Percentiles rank a stretch among this genome's conserved stretches.
Evolutionary conservation across 1,140 invertebrate species (phyloP).

Genomic region (Nymphalis io): DNA sequence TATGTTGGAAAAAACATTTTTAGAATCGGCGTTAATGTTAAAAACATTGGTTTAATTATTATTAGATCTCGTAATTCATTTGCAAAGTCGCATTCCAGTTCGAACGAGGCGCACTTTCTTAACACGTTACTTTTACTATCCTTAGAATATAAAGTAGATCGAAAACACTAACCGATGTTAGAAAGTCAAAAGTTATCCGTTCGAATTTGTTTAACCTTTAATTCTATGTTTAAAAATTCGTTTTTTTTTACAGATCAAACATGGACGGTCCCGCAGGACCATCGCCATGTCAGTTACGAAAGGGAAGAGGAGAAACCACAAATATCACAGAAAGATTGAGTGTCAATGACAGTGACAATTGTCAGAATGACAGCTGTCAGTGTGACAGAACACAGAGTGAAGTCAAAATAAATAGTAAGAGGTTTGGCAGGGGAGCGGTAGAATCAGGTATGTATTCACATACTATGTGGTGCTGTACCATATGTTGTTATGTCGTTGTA

Average conservation of each 20-base stretch:
- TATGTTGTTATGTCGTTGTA: no score
- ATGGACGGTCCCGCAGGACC: constrained; percentile 71
- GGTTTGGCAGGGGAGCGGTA: constrained; percentile 68
- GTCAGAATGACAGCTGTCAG: constrained; percentile 42
- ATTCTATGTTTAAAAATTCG: constrained; percentile 4
- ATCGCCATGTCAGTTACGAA: constrained; percentile 44
- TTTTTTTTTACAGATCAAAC: constrained; percentile 33
- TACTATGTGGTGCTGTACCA: no score
- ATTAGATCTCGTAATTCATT: no score
- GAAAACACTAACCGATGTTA: not conserved
- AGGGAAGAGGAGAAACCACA: constrained; percentile 20
- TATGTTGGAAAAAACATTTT: no score
- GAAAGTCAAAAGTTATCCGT: not conserved
- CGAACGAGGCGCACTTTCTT: not conserved
- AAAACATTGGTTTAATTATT: no score
- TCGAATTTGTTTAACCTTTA: no score
- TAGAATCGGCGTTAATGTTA: no score
- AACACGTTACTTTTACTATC: not conserved
- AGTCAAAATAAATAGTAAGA: constrained; percentile 65
- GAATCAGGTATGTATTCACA: constrained; percentile 65
- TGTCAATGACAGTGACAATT: constrained; percentile 38
- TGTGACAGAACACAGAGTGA: constrained; percentile 58
- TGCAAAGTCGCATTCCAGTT: not conserved
- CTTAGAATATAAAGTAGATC: not conserved
- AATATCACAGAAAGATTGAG: constrained; percentile 47